A percentile compares a stretch with the other conserved stretches of the same genome.
These are phyloP conservation scores for Heteronetta atricapilla DNA, from an alignment of 2,113 vertebrate species.

Conservation along the genomic window DNA sequence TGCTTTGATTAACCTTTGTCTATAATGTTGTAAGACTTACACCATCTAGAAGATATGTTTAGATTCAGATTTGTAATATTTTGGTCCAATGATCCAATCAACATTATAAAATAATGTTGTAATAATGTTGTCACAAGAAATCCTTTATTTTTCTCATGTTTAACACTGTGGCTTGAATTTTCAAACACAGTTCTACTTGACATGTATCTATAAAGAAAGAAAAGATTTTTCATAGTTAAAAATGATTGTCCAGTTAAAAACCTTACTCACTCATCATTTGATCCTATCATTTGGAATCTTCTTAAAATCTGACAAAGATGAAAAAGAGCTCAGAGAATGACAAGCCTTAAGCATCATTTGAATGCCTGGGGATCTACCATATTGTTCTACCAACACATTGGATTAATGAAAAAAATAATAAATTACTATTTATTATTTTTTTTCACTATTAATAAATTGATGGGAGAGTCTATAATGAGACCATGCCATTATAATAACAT, in stretches of 20 bases:
- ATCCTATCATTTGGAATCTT: neutral
- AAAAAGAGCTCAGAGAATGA: neutral
- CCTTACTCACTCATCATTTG: neutral
- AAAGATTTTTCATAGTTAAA: constrained; percentile 9
- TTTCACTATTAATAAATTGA: constrained; percentile 2
- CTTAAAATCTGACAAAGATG: neutral
- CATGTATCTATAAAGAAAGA: neutral
- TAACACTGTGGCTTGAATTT: neutral
- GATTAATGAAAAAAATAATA: constrained; percentile 17
- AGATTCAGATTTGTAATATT: neutral
- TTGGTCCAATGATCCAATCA: neutral
- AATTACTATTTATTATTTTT: neutral
- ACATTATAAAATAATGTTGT: neutral
- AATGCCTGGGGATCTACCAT: constrained; percentile 2
- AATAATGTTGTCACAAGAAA: neutral
- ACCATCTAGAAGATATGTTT: neutral
- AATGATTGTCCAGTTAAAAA: neutral
- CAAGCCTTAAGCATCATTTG: neutral
- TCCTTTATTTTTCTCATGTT: neutral
- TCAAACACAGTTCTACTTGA: neutral
- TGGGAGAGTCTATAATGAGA: neutral
- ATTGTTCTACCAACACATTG: neutral
- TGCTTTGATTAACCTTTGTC: neutral
- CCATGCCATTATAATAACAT: neutral
- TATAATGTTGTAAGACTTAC: neutral